Conservation (phyloP, 2,888 invertebrate genomes). For the Nebria salina region DNA sequence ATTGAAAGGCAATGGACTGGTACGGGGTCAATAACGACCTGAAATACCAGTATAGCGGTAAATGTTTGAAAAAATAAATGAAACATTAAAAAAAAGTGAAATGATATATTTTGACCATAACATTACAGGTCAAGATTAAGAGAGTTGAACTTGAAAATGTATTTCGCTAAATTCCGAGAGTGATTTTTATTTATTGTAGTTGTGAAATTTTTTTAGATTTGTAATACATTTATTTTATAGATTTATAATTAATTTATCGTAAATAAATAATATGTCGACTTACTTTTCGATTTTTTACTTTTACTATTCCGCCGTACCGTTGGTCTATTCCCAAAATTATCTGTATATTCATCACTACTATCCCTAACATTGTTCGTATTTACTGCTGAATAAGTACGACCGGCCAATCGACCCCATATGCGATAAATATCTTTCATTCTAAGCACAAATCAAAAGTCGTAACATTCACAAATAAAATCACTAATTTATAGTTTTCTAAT, state of each 20-base stretch:
- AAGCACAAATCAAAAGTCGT: neutral
- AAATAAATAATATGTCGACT: neutral
- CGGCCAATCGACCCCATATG: constrained; percentile 55
- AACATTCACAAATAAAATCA: constrained; percentile 4
- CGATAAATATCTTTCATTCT: constrained; percentile 57
- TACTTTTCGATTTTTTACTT: constrained; percentile 31
- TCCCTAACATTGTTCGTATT: constrained; percentile 46
- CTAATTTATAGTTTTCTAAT: neutral
- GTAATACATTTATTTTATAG: no score
- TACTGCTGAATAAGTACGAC: constrained; percentile 56
- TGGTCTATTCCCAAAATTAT: constrained; percentile 13
- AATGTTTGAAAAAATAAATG: no score
- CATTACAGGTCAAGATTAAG: neutral
- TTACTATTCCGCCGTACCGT: neutral
- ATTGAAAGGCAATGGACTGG: no score
- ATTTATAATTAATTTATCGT: no score
- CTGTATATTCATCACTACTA: constrained; percentile 34
- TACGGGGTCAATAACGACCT: no score
- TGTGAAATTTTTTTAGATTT: no score
- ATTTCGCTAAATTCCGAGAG: neutral
- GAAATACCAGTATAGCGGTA: no score
- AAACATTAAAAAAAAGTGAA: no score
- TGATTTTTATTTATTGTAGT: no score
- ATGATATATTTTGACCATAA: neutral
- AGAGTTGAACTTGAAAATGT: neutral